Evolutionary conservation across 2,113 vertebrate species (phyloP).

Genomic region (Syngnathus floridae): DNA sequence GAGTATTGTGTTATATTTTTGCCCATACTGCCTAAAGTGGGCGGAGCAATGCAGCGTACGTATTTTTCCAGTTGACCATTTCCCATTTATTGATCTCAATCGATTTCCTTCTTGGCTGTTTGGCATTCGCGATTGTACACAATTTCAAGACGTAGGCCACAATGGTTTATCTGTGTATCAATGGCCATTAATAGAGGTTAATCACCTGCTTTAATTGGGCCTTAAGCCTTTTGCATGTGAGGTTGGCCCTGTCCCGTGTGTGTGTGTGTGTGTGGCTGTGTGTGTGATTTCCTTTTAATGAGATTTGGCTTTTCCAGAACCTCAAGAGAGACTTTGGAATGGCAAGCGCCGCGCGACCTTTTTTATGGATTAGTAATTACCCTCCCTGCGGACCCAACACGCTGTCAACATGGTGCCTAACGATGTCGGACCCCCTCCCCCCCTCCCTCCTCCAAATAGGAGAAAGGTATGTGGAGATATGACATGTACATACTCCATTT

Average conservation of each 20-base stretch:
- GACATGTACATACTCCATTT: too few relatives aligned
- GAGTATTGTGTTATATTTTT: not conserved
- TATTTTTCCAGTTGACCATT: too few relatives aligned
- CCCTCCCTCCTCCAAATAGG: too few relatives aligned
- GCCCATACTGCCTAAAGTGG: too few relatives aligned
- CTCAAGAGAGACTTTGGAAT: conserved; percentile 20
- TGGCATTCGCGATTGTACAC: conserved; percentile 4
- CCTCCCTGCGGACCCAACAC: not conserved
- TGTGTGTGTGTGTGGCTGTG: not conserved
- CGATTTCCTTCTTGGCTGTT: not conserved
- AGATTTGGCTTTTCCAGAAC: conserved; percentile 17
- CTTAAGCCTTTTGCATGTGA: conserved; percentile 33
- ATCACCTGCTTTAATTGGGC: conserved; percentile 41
- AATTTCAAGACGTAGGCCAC: conserved; percentile 9
- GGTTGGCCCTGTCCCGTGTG: conserved; percentile 9
- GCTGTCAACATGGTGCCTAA: conserved; percentile 1
- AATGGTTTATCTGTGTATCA: conserved; percentile 6
- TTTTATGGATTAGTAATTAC: conserved; percentile 15
- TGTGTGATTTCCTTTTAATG: conserved; percentile 17
- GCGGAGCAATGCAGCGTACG: too few relatives aligned
- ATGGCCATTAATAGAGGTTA: conserved; percentile 18
- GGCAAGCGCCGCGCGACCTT: conserved; percentile 25
- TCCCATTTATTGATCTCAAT: not conserved
- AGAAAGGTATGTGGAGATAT: too few relatives aligned
- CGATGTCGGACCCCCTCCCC: too few relatives aligned